These are phyloP conservation scores for Atlantisia rogersi DNA, from an alignment of 2,113 vertebrate species.

Conservation along the genomic window DNA sequence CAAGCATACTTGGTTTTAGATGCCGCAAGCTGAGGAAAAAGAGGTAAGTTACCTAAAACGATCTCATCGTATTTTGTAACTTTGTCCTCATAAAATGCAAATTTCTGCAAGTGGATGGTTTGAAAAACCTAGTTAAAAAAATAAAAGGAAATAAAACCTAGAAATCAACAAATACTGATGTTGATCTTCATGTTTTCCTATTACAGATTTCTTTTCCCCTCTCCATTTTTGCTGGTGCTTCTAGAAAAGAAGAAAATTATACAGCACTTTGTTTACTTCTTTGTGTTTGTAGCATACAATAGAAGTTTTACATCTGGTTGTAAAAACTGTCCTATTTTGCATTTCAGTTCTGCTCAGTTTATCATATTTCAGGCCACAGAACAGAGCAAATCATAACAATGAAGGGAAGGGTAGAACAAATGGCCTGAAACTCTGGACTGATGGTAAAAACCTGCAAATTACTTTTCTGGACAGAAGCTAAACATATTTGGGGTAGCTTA, in stretches of 20 bases:
- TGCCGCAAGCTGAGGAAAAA: constrained; percentile 7
- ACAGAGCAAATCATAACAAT: background rate
- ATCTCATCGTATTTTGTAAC: background rate
- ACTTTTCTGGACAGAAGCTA: background rate
- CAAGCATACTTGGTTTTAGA: constrained; percentile 11
- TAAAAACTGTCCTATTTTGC: background rate
- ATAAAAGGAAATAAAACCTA: background rate
- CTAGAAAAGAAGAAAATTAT: background rate
- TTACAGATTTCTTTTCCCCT: background rate
- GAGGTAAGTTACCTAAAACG: background rate
- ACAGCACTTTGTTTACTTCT: background rate
- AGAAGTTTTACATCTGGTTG: background rate
- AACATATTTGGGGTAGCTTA: background rate
- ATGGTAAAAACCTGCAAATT: background rate
- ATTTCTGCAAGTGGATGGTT: constrained; percentile 5
- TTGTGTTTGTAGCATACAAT: background rate
- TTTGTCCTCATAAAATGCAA: constrained; percentile 36
- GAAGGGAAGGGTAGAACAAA: constrained; percentile 1
- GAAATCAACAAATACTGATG: background rate
- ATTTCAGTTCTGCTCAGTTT: background rate
- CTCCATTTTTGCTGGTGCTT: background rate
- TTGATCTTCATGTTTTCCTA: background rate
- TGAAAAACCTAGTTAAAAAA: constrained; percentile 13
- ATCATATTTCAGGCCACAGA: background rate
- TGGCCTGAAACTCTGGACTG: background rate